Percentiles rank a stretch among this genome's conserved stretches.
Conservation (phyloP, 2,113 vertebrate genomes). For the Strix aluco region DNA sequence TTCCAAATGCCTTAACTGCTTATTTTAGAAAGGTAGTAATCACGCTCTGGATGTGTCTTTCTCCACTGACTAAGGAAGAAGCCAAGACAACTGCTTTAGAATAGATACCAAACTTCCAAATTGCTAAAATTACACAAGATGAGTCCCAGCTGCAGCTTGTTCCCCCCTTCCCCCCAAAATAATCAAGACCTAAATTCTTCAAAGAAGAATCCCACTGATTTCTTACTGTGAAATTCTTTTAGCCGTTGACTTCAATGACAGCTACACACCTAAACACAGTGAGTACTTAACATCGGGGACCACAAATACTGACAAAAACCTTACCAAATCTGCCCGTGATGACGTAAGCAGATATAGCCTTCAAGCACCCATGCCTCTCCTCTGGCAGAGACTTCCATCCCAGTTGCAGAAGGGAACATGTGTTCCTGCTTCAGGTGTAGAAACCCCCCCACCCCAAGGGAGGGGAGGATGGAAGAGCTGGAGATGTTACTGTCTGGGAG, state of each 20-base stretch:
- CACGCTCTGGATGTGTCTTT: background rate
- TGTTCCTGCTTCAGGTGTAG: background rate
- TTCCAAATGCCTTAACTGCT: background rate
- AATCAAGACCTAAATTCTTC: slow-evolving; percentile 13
- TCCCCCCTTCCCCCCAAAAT: background rate
- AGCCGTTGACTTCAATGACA: background rate
- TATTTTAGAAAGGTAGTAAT: slow-evolving; percentile 37
- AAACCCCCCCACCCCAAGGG: background rate
- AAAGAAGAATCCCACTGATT: background rate
- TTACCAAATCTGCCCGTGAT: background rate
- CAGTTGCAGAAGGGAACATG: background rate
- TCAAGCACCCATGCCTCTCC: background rate
- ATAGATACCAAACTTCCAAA: slow-evolving; percentile 23
- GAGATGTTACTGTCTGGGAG: background rate
- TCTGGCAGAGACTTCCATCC: background rate
- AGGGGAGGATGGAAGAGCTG: background rate
- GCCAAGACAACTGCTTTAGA: slow-evolving; percentile 16
- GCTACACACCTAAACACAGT: background rate
- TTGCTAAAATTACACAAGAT: slow-evolving; percentile 44
- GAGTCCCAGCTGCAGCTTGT: background rate
- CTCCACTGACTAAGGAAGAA: background rate
- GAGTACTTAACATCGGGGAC: background rate
- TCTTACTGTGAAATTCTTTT: background rate
- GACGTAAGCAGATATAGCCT: background rate
- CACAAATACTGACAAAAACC: background rate